phyloP scores from a whole-genome alignment of 2,113 vertebrate species.

The Macrotis lagotis region DNA sequence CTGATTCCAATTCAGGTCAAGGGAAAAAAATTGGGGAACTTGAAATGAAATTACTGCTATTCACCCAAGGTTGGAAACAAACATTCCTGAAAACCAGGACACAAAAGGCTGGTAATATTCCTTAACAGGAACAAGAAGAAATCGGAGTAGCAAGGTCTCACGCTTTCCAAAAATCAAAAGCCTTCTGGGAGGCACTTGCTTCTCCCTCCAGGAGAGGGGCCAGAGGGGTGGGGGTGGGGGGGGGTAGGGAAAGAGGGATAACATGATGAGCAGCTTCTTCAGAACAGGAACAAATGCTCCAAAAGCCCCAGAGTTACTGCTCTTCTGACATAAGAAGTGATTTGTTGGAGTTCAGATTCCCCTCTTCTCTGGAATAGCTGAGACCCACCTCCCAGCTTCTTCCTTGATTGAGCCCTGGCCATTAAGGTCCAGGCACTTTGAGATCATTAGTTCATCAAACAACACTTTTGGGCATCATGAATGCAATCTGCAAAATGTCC shows the following conservation, averaged over 20 bases:
- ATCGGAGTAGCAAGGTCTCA: no score
- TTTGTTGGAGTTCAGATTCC: accelerated
- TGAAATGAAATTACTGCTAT: not conserved
- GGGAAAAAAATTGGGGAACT: not conserved
- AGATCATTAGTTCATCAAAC: not conserved
- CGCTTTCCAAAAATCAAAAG: no score
- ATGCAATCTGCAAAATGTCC: not conserved
- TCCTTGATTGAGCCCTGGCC: not conserved
- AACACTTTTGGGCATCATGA: not conserved
- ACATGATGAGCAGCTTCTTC: not conserved
- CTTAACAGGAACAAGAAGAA: no score
- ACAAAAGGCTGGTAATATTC: not conserved
- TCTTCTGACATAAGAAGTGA: not conserved
- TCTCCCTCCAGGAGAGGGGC: not conserved
- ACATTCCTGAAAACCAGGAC: not conserved
- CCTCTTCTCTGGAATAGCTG: not conserved
- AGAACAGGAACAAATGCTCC: not conserved
- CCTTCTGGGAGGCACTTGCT: not conserved
- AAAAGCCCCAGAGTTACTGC: no score
- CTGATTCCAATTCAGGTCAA: not conserved
- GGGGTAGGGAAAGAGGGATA: no score
- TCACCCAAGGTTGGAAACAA: not conserved
- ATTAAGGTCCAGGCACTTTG: not conserved
- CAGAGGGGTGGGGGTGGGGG: no score
- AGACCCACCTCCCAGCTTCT: not conserved